Evolutionary conservation across 2,113 vertebrate genomes (phyloP).

Genomic region (Nyctereutes procyonoides): DNA sequence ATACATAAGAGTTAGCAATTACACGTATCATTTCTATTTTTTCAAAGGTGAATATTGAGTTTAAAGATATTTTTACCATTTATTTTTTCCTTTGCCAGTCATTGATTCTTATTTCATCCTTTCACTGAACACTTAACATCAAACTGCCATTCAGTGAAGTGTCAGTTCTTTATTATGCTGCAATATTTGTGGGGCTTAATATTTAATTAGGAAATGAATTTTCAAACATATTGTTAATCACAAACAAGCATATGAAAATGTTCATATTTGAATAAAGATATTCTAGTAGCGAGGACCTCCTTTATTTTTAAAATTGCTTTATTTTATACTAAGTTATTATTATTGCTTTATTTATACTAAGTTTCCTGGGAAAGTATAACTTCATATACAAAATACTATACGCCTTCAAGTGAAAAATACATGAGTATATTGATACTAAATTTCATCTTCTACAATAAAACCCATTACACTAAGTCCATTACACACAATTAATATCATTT

Average conservation of each 20-base stretch:
- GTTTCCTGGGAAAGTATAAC: neutral
- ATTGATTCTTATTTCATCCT: slow-evolving; percentile 1
- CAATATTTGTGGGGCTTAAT: neutral
- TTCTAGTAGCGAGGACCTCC: neutral
- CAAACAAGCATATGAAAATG: neutral
- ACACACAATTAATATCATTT: neutral
- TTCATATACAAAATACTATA: neutral
- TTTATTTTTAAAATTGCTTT: neutral
- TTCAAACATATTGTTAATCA: neutral
- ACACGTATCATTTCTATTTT: neutral
- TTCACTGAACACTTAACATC: neutral
- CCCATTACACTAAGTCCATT: neutral
- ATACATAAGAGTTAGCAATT: neutral
- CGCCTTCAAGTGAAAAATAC: neutral
- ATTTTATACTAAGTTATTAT: neutral
- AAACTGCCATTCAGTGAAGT: neutral
- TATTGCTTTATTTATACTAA: neutral
- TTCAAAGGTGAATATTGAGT: neutral
- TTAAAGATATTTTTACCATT: neutral
- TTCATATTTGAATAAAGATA: neutral
- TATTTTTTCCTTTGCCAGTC: neutral
- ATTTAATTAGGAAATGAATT: slow-evolving; percentile 15
- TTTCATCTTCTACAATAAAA: neutral
- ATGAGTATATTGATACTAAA: neutral
- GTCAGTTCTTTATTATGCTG: neutral